Evolutionary conservation across 2,797 vertebrate species (phyloP).

Genomic region (Alauda arvensis): DNA sequence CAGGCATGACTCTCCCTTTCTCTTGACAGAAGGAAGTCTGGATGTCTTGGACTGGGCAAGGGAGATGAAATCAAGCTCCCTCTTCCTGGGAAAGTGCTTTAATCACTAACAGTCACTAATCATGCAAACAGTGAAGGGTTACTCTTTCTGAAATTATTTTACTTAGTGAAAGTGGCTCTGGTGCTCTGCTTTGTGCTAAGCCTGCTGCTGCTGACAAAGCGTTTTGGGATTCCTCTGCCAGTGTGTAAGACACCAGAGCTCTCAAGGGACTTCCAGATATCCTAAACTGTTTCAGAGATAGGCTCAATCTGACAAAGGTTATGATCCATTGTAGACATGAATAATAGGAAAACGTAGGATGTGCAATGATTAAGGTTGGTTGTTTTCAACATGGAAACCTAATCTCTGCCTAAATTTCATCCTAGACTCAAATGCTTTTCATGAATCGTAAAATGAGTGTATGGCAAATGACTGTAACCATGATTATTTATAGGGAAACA

Average conservation of each 20-base stretch:
- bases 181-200: conserved; percentile 3
- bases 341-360: neutral
- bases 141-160: neutral
- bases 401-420: neutral
- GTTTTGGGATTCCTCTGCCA: conserved; percentile 6
- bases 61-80: neutral
- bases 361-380: neutral
- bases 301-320: neutral
- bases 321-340: neutral
- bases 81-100: neutral
- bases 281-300: conserved; percentile 8
- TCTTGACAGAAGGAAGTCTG: neutral
- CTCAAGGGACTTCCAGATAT: conserved; percentile 1
- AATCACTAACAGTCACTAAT: neutral
- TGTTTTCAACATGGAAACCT: neutral
- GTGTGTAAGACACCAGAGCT: neutral
- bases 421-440: neutral
- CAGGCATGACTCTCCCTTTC: neutral
- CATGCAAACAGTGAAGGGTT: neutral
- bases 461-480: neutral
- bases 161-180: neutral
- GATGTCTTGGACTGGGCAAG: neutral
- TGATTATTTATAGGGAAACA: neutral
- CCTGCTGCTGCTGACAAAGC: neutral
- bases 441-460: neutral